Evolutionary conservation across 1,140 invertebrate genomes (phyloP).

Genomic region (Frieseomelitta varia): DNA sequence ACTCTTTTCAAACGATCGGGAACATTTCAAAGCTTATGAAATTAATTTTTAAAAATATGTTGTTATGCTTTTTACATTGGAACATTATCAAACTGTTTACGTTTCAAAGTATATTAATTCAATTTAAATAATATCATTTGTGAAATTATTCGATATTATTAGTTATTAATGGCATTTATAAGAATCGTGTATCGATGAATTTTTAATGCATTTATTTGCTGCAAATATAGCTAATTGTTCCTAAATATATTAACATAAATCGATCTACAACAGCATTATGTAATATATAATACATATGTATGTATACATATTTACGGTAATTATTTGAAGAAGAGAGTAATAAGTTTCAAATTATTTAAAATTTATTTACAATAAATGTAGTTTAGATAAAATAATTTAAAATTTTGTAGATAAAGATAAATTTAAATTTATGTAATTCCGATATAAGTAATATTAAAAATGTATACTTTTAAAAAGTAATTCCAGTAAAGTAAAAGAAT

Average conservation of each 20-base stretch:
- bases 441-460: not conserved
- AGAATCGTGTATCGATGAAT: too few species aligned
- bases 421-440: too few species aligned
- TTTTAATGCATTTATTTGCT: not conserved
- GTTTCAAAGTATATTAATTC: not conserved
- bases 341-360: not conserved
- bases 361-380: not conserved
- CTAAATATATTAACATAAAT: not conserved
- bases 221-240: not conserved
- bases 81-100: not conserved
- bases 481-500: not conserved
- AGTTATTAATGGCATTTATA: not conserved
- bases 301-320: not conserved
- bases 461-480: not conserved
- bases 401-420: too few species aligned
- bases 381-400: not conserved
- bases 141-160: not conserved
- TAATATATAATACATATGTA: not conserved
- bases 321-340: not conserved
- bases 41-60: not conserved
- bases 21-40: not conserved
- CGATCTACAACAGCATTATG: not conserved
- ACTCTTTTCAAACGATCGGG: not conserved
- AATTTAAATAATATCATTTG: not conserved
- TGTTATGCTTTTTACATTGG: not conserved